phyloP scores from a whole-genome alignment of 2,113 vertebrate genomes.

The Paramisgurnus dabryanus region DNA sequence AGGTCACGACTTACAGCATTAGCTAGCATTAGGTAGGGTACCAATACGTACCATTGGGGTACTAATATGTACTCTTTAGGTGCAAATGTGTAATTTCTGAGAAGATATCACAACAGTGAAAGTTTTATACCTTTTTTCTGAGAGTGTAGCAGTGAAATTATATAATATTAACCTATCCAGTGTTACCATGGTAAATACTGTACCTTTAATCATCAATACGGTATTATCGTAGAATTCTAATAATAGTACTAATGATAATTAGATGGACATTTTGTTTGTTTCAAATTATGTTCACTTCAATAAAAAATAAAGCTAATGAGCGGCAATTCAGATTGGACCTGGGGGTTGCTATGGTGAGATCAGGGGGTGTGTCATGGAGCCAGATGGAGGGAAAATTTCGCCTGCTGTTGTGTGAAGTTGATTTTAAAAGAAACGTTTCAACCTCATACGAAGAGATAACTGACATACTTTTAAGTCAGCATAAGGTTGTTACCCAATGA shows the following conservation, averaged over 20 bases:
- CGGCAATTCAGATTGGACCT: not conserved
- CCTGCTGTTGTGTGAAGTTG: conserved; percentile 1
- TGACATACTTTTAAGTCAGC: not conserved
- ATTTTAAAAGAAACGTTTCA: conserved; percentile 2
- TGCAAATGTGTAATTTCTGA: no score
- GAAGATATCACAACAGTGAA: no score
- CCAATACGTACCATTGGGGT: no score
- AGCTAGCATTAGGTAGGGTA: no score
- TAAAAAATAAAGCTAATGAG: not conserved
- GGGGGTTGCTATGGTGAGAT: conserved; percentile 31
- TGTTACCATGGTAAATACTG: no score
- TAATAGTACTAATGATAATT: not conserved
- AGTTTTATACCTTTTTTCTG: no score
- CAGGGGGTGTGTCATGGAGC: conserved; percentile 1
- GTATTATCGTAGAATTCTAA: not conserved
- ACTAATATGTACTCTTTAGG: no score
- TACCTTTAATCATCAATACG: no score
- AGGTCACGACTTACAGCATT: no score
- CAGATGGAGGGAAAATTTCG: conserved; percentile 21
- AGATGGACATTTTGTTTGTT: not conserved
- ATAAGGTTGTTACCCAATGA: not conserved
- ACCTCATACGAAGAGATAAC: no score
- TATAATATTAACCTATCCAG: no score
- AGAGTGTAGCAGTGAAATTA: no score
- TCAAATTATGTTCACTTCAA: not conserved